Base-by-base conservation (phyloP, 2,888 invertebrate species). In the Antheraea yamamai region DNA sequence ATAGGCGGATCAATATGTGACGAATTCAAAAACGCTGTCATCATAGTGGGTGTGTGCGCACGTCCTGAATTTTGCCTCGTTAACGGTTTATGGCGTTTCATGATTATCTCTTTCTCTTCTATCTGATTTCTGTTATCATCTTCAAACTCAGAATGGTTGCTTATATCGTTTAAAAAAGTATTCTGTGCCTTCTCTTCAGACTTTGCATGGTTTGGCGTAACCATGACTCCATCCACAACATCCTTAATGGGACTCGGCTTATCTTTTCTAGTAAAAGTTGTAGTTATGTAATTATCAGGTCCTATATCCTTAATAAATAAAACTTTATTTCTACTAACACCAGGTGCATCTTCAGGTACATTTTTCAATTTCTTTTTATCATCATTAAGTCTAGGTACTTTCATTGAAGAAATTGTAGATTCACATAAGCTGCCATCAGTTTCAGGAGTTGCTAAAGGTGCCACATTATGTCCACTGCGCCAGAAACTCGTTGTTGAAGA, bases 231-330 rank as follows among this genome's bases (percentile, higher is more conserved):
- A 77, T 93, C 93, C 66, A 90, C 87, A 10, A 82, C 83, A 75
- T 92, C 90, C 74, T 77, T 82, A 66, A 89, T 84, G 30, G 87
- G 84, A 78, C 83, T 84, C 30, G 86, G 85, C 79, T 91, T 93
- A 75, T 93, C 92, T 82, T 91, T 86, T 91, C 96, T 90, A 82
- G 95, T 92, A 91, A 95, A 94, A 72, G 96, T 95, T 72, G 97
- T 97, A 78, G 96, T 96, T 74, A 97, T 96, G 86, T 97, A 97
- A 90, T 97, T 97, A 89, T 97, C 97, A 73, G 96, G 96, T 72
- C 96, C 97, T 81, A 97, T 97, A 87, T 96, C 96, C 84, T 96
- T 96, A 82, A 96, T 96, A 81, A 96, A 94, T 83, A 96, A 86
- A 75, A 96, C 94, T 87, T 95, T 96, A 87, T 94, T 95, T 81